Base-by-base conservation (phyloP, 2,797 vertebrate genomes). In the Pseudochromis fuscus region DNA sequence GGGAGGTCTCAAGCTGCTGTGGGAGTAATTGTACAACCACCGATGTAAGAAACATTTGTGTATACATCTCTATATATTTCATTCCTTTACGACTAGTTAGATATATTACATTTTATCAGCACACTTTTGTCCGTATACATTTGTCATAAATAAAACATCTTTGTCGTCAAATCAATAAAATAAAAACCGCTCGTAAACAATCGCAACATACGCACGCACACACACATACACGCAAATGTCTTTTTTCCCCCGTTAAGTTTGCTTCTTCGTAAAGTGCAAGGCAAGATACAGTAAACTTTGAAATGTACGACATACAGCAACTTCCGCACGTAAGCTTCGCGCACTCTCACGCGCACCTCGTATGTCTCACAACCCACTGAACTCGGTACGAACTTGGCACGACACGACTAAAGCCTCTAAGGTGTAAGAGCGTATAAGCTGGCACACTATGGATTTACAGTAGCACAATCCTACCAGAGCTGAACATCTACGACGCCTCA, bases 251-350 rank as follows among this genome's bases (percentile, higher is more conserved):
- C 57, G 21, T 91, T 85, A 90, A 92, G 89, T 94, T 89, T 86
- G 88, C 84, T 46, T 90, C 81, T 88, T 88, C 16, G 84, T 94
- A 94, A 94, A 94, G 94, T 94, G 94, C 94, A 94, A 94, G 92
- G 93, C 91, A 89, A 91, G 88, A 93, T 87, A 86, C 89, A 90
- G 92, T 92, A 90, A 93, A 92, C 91, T 90, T 85, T 88, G 91
- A 94, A 94, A 94, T 93, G 89, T 89, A 90, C 64, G 64, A 91
- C 89, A 77, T 66, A 83, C 79, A 31, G 13, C 42, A 66, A 67
- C 64, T 27, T 66, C 58, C 23, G 35, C 71, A 28, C 75, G 51
- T 67, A 87, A 74, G 74, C 56, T 67, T 28, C 53, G 37, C 72
- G 15, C 72, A 28, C 62, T 15, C 38, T 19, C 49, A 33, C 44